Base-by-base conservation (phyloP, 1,140 invertebrate genomes). In the Drosophila dunni region DNA sequence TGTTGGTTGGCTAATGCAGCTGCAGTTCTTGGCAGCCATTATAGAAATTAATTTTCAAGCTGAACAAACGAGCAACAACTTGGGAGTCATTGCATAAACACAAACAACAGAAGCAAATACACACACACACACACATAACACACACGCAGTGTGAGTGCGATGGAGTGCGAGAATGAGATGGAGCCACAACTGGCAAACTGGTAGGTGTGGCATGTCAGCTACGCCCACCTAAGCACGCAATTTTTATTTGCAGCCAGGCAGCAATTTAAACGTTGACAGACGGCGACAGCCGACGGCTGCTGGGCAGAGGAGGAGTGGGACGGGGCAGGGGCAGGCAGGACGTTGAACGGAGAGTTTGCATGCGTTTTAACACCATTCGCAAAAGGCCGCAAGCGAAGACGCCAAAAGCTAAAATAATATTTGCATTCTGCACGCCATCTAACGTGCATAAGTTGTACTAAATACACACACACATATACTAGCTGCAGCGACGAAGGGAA, bases 21-120 rank as follows among this genome's bases (percentile, higher is more conserved):
- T 88, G 83, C 84, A 88, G 67, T 86, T 89, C 83, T 80, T 84
- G 84, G 84, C 84, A 84, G 84, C 84, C 84, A 89, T 89, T 89
- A 89, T 89, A 89, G 84, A 89, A 89, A 89, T 89, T 89, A 89
- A 89, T 89, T 89, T 89, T 78, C 84, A 89, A 89, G 84, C 84
- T 89, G 84, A 89, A 89, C 84, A 89, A 89, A 89, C 84, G 84
- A 89, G 84, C 84, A 89, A 89, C 84, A 89, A 89, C 84, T 84
- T 89, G 84, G 84, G 81, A 89, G 84, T 89, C 84, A 78, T 88
- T 88, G 84, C 83, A 89, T 82, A 88, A 86, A 84, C 66, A 78
- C 61, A 74, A 58, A 84, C 81, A 84, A 69, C 62, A 62, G 33
- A 42, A 64, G 60, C 68, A 67, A 51, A 46, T 40, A 69, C 61